phyloP scores from a whole-genome alignment of 1,140 invertebrate genomes.

The Anastatus disparis region DNA sequence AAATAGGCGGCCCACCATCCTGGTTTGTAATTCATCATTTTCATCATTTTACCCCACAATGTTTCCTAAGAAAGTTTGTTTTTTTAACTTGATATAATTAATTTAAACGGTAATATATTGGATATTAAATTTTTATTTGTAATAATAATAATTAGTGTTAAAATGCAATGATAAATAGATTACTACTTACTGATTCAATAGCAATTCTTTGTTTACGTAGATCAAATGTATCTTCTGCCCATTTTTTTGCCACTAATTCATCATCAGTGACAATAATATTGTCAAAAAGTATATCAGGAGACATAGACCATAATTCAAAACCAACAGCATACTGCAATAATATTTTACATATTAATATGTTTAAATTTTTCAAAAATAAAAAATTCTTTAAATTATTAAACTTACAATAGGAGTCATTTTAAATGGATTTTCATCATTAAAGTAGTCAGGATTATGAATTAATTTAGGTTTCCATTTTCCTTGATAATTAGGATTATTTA shows the following conservation, averaged over 20 bases:
- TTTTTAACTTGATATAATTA: too few species aligned
- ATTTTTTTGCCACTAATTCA: slow-evolving; percentile 79
- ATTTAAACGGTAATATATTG: too few species aligned
- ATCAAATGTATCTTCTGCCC: slow-evolving; percentile 86
- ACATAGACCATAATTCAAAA: slow-evolving; percentile 99
- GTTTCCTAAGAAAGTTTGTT: slow-evolving; percentile 67
- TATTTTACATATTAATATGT: slow-evolving; percentile 25
- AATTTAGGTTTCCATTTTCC: slow-evolving; percentile 92
- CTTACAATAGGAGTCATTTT: slow-evolving; percentile 93
- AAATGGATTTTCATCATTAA: slow-evolving; percentile 91
- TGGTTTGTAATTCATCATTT: slow-evolving; percentile 79
- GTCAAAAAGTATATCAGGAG: slow-evolving; percentile 92
- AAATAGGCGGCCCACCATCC: slow-evolving; percentile 83
- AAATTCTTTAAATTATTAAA: slow-evolving; percentile 46
- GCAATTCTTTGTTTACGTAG: slow-evolving; percentile 85
- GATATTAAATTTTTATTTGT: too few species aligned
- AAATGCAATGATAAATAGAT: neutral
- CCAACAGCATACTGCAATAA: slow-evolving; percentile 85
- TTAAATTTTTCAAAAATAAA: slow-evolving; percentile 34
- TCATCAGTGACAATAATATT: slow-evolving; percentile 95
- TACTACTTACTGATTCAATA: slow-evolving; percentile 78
- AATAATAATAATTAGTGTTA: too few species aligned
- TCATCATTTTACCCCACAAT: slow-evolving; percentile 78
- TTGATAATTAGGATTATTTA: slow-evolving; percentile 94
- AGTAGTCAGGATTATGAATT: slow-evolving; percentile 93